Conservation (phyloP, 2,797 vertebrate genomes). For the Rhabdomys pumilio region DNA sequence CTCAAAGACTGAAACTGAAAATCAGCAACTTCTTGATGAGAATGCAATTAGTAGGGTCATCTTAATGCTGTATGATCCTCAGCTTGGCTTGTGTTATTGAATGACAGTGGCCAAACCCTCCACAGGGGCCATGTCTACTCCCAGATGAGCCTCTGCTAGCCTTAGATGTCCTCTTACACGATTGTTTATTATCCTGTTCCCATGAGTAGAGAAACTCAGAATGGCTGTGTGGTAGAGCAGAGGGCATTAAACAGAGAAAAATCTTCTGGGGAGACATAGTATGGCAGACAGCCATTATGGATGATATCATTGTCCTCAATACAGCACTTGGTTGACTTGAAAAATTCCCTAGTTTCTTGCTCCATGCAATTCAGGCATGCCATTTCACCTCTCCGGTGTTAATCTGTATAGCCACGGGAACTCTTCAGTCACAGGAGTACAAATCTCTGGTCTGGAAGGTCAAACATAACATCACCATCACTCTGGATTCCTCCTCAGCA, state of each 20-base stretch:
- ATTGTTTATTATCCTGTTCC: background rate
- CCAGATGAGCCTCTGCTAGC: background rate
- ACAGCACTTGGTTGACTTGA: conserved; percentile 71
- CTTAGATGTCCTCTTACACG: background rate
- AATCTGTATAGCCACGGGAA: conserved; percentile 82
- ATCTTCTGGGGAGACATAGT: background rate
- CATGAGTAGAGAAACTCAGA: background rate
- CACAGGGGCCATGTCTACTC: background rate
- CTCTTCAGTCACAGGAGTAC: conserved; percentile 76
- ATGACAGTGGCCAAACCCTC: background rate
- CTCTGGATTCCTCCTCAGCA: conserved; percentile 60
- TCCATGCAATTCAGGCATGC: conserved; percentile 76
- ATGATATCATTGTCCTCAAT: conserved; percentile 60
- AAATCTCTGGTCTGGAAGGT: conserved; percentile 86
- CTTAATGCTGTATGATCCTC: background rate
- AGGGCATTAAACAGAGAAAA: conserved; percentile 65
- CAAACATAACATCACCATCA: conserved; percentile 83
- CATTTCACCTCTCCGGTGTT: conserved; percentile 83
- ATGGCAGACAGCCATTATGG: conserved; percentile 20
- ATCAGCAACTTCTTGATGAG: background rate
- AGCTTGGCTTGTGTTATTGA: background rate
- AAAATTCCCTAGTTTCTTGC: conserved; percentile 75
- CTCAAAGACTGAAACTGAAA: background rate
- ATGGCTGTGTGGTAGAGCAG: conserved; percentile 7
- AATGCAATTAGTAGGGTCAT: background rate